A percentile compares a stretch with the other conserved stretches of the same genome.
phyloP scores from a whole-genome alignment of 2,113 vertebrate species.

The Thymallus thymallus region DNA sequence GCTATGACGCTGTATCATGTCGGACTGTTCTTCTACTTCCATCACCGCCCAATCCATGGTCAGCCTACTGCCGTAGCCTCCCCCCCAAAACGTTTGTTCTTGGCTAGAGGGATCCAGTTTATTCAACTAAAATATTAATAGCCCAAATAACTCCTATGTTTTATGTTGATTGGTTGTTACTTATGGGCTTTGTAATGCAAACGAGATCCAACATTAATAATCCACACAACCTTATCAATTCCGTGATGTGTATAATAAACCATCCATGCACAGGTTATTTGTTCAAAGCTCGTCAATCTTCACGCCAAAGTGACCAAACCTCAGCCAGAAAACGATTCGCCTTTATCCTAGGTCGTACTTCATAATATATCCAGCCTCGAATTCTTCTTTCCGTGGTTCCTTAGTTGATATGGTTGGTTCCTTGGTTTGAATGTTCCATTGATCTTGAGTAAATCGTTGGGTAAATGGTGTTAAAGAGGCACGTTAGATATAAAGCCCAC shows the following conservation, averaged over 20 bases:
- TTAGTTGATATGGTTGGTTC: not conserved
- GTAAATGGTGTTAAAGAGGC: slow-evolving; percentile 3
- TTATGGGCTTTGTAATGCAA: not conserved
- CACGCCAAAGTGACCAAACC: not conserved
- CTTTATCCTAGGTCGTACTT: not conserved
- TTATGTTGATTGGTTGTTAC: not conserved
- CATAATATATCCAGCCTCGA: not conserved
- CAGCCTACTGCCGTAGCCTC: not conserved
- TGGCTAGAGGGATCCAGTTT: not conserved
- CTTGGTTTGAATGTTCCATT: not conserved
- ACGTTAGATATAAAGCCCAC: slow-evolving; percentile 9
- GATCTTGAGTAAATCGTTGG: not conserved
- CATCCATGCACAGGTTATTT: not conserved
- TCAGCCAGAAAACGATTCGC: slow-evolving; percentile 2
- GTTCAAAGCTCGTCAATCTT: not conserved
- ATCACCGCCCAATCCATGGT: slow-evolving; percentile 21
- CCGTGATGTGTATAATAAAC: not conserved
- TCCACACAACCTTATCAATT: not conserved
- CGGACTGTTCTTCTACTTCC: slow-evolving; percentile 7
- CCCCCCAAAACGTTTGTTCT: not conserved
- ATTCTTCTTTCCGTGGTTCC: not conserved
- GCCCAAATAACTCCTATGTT: not conserved
- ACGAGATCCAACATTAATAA: not conserved
- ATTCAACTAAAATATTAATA: not conserved
- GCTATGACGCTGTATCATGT: slow-evolving; percentile 24